phyloP scores from a whole-genome alignment of 2,113 vertebrate genomes.

The Delphinapterus leucas region DNA sequence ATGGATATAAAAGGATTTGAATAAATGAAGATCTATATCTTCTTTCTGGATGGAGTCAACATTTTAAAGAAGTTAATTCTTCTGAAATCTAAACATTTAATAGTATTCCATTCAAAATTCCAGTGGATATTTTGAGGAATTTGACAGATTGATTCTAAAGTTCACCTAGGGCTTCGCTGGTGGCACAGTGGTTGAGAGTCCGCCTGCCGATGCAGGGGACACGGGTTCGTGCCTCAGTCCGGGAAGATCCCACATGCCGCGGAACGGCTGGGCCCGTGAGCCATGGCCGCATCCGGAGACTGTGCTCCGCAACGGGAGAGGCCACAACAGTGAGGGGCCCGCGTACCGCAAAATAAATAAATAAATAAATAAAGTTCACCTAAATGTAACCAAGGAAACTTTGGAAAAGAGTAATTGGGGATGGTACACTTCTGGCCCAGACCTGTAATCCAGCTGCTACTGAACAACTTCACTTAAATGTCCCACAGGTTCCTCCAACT shows the following conservation, averaged over 20 bases:
- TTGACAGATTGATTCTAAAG: conserved; percentile 28
- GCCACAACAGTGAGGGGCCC: too few relatives aligned
- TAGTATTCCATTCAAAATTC: conserved; percentile 28
- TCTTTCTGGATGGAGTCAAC: background rate
- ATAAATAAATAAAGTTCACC: background rate
- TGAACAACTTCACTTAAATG: background rate
- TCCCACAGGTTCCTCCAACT: background rate
- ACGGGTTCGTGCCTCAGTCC: accelerated
- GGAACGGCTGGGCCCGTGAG: too few relatives aligned
- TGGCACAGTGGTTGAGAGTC: too few relatives aligned
- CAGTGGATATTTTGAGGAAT: conserved; percentile 21
- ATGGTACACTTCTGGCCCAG: background rate
- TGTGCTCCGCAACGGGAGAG: too few relatives aligned
- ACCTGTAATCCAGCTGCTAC: background rate
- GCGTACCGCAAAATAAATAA: too few relatives aligned
- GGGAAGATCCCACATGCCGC: too few relatives aligned
- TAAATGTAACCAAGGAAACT: background rate
- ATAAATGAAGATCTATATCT: background rate
- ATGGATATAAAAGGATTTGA: conserved; percentile 21
- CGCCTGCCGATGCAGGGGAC: too few relatives aligned
- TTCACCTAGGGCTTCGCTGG: background rate
- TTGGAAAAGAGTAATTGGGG: background rate
- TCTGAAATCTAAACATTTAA: conserved; percentile 38
- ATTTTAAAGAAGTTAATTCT: conserved; percentile 32
- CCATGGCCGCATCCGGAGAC: too few relatives aligned